These are phyloP conservation scores for Porites rus DNA, from an alignment of 92 coral and sea anemone species.

Conservation along the genomic window DNA sequence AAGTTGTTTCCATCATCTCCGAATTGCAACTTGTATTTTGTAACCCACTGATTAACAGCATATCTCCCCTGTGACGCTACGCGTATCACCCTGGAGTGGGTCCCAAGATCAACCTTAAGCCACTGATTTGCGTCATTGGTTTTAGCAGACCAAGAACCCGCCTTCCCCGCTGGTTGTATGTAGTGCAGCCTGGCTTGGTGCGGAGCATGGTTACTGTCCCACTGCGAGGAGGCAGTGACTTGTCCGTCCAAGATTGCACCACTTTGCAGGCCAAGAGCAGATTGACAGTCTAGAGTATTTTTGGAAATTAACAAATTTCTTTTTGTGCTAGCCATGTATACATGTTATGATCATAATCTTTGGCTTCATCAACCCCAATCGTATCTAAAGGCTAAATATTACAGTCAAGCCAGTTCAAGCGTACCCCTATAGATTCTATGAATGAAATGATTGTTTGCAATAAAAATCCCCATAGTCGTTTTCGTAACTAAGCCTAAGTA, in stretches of 20 bases:
- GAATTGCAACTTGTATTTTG: conserved; percentile 14
- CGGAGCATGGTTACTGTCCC: background rate
- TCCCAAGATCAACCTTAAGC: conserved; percentile 2
- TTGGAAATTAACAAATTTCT: background rate
- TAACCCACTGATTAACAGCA: conserved; percentile 20
- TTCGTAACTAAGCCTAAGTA: too few species aligned
- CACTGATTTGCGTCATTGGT: conserved; percentile 13
- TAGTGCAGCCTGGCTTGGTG: background rate
- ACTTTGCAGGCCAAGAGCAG: background rate
- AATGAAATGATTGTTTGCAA: too few species aligned
- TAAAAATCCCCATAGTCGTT: too few species aligned
- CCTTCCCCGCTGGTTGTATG: background rate
- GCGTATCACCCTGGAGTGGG: background rate
- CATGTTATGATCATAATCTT: too few species aligned
- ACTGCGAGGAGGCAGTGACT: background rate
- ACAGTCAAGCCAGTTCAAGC: too few species aligned
- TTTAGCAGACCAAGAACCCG: background rate
- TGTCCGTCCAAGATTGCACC: conserved; percentile 5
- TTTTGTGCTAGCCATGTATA: too few species aligned
- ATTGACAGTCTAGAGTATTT: background rate
- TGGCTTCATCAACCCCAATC: too few species aligned
- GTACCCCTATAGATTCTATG: too few species aligned
- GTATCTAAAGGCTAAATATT: too few species aligned
- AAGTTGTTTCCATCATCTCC: background rate
- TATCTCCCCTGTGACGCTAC: conserved; percentile 27